Base-by-base conservation (phyloP, 2,797 vertebrate species). In the Artibeus lituratus region DNA sequence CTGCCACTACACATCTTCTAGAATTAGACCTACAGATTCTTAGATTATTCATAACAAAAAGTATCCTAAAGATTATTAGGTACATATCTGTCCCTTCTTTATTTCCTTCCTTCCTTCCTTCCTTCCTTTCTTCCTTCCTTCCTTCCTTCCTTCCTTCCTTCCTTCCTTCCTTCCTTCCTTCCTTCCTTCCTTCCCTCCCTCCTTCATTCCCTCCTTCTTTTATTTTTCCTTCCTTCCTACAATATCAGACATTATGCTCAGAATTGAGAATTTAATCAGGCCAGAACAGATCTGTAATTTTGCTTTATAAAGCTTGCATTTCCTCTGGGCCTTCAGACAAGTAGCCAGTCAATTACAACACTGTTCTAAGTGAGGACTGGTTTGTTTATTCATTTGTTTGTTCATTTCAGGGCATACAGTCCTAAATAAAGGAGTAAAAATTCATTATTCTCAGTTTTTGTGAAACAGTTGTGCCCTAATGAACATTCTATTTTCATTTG, bases 21-120 rank as follows among this genome's bases (percentile, higher is more conserved):
- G 37, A 90, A 67, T 90, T 21, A 88, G 42, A 82, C 18, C 53
- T 85, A 47, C 2, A 51, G 24, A 70, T 37, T 76, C 32, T 35
- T 35, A 82, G 32, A 19, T 14, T 21, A 9, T 16, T 51, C 42
- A 15, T n/a, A 4, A 10, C 26, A 72, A 69, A 83, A 92, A 16
- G 22, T 39, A 39, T 9, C n/a, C 80, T 59, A 14, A 74, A 76
- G 1, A 70, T n/a, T 26, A 37, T 86, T 67, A 37, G 44, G 32
- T 35, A 9, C 11, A 35, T 3, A 16, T 0, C 53, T 3, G 1
- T 24, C 10, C 10, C 5, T 10, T 44, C 3, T 55, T 49, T 65
- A 35, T 14, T 37, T 65, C 10, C 19, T 57, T 88, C 42, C 14
- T 15, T 69, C 9, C 10, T 53, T n/a, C 7, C 15, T 49, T n/a